Percentiles rank a stretch among this genome's conserved stretches.
phyloP scores from a whole-genome alignment of 2,888 invertebrate species.

The Yponomeuta malinellus region DNA sequence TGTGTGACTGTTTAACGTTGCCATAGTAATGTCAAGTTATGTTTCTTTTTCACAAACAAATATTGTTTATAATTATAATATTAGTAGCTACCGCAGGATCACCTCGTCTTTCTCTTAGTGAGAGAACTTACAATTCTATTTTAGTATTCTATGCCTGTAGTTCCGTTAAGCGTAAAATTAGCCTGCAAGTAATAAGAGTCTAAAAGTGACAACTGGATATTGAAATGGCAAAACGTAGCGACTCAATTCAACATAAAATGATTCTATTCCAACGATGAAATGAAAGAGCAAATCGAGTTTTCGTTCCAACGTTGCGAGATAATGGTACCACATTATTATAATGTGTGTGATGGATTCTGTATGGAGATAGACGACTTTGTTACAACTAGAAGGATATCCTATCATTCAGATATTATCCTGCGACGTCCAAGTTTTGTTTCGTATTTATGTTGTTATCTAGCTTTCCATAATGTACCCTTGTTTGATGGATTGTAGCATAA shows the following conservation, averaged over 20 bases:
- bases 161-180: no score
- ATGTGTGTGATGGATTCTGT: slow-evolving; percentile 36
- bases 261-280: background rate
- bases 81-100: no score
- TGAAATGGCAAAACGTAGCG: background rate
- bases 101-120: no score
- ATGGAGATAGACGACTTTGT: slow-evolving; percentile 33
- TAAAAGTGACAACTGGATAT: background rate
- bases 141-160: background rate
- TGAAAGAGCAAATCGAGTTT: background rate
- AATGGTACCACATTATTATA: slow-evolving; percentile 20
- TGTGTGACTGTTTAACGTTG: no score
- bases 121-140: background rate
- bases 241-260: background rate
- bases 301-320: background rate
- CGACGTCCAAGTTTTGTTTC: background rate
- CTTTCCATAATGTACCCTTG: background rate
- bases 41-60: no score
- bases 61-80: no score
- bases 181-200: background rate
- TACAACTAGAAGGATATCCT: background rate
- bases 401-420: background rate
- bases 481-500: background rate
- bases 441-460: background rate
- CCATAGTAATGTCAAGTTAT: no score